phyloP scores from a whole-genome alignment of 23 tunicate species.

The Ciona savignyi region DNA sequence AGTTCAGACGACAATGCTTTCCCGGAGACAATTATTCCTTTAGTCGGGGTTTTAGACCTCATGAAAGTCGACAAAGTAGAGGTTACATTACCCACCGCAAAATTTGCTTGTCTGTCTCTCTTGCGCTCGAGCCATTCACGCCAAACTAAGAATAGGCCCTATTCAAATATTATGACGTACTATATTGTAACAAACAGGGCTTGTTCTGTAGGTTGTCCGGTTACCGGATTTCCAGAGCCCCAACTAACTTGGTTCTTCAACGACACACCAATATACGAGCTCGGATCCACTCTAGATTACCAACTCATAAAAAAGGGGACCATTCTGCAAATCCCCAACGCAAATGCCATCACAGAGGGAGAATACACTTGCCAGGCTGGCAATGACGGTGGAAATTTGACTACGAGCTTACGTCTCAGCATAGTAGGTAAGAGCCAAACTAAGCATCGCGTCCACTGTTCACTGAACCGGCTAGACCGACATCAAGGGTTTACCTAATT shows the following conservation, averaged over 20 bases:
- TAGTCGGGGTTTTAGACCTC: background rate
- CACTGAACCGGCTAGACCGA: too few species aligned
- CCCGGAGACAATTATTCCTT: background rate
- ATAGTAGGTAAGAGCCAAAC: slow-evolving; percentile 32
- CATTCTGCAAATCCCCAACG: slow-evolving; percentile 35
- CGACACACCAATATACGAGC: slow-evolving; percentile 19
- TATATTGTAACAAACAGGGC: background rate
- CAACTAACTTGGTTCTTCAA: slow-evolving; percentile 44
- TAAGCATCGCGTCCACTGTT: background rate
- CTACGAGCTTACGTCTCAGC: slow-evolving; percentile 28
- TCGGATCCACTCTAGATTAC: slow-evolving; percentile 23
- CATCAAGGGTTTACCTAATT: too few species aligned
- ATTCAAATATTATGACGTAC: background rate
- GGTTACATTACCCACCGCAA: background rate
- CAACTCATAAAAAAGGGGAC: slow-evolving; percentile 24
- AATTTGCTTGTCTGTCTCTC: background rate
- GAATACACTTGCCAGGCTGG: slow-evolving; percentile 44
- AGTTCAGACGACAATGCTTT: background rate
- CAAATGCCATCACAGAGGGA: slow-evolving; percentile 29
- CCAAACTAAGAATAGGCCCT: background rate
- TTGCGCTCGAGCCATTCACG: background rate
- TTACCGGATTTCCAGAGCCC: slow-evolving; percentile 55
- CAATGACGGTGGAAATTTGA: slow-evolving; percentile 70
- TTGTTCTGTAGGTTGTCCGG: slow-evolving; percentile 70
- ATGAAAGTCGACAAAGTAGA: background rate